Base-by-base conservation (phyloP, 2,797 vertebrate species). In the Enteromius paludinosus region DNA sequence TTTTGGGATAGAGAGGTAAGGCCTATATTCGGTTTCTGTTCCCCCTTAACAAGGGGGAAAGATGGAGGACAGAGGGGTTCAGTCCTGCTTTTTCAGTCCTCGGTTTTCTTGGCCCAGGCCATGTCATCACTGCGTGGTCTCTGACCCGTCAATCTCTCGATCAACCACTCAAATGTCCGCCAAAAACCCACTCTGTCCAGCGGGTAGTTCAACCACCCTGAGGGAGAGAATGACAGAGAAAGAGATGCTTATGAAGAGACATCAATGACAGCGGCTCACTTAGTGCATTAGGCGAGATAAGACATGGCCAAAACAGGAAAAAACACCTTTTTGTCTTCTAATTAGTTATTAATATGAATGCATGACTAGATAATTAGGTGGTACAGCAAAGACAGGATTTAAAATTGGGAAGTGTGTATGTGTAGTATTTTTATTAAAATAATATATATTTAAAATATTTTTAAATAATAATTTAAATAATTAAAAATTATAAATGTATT, bases 171-270 rank as follows among this genome's bases (percentile, higher is more conserved):
- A 90, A 93, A 89, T 77, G 83, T 82, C 47, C 92, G 90, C 95
- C 95, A 95, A 56, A 96, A 95, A 11, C 94, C 92, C 81, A 95
- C 83, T 81, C 83, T 91, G 89, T 95, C 93, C 87, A 95, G 90
- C 0, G 93, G 94, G 62, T 92, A 95, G 91, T 95, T 95, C 68
- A 94, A 92, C 94, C 94, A 95, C 54, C 95, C 94, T 95, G 88
- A 47, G 30, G 23, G 18, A 49, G 62, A 66, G 45, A 78, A 52
- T 18, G 62, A 78, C 4, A 47, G 61, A 62, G 35, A 62, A 30
- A 77, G 74, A 62, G 59, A 77, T 30, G 15, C 25, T 41, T 56
- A 28, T 56, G 65, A 69, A 43, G 23, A 10, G 11, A 78, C 33
- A 66, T 45, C 43, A 61, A 28, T 25, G 23, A 23, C 35, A 41